Percentiles rank a stretch among this genome's conserved stretches.
Evolutionary conservation across 2,797 vertebrate genomes (phyloP).

Genomic region (Tympanoctomys barrerae): DNA sequence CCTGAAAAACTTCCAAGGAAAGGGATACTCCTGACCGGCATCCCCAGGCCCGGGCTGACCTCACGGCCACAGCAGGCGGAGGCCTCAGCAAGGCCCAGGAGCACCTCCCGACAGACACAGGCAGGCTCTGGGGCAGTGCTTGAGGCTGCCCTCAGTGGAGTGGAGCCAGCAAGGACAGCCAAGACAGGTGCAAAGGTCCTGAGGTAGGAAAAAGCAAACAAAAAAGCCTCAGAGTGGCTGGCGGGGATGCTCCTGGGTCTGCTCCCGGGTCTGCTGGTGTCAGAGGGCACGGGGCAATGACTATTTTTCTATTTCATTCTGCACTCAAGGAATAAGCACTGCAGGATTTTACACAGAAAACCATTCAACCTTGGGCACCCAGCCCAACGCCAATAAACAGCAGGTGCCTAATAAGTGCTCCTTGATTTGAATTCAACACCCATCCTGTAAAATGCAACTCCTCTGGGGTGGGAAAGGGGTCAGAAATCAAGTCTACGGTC

Average conservation of each 20-base stretch:
- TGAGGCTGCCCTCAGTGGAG: not conserved
- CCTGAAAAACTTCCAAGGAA: not conserved
- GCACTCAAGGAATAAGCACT: not conserved
- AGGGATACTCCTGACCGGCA: not conserved
- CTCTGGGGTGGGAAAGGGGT: not conserved
- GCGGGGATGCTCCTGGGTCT: not conserved
- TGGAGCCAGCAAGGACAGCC: not conserved
- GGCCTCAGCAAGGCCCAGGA: not conserved
- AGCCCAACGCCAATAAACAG: constrained; percentile 30
- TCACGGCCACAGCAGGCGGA: not conserved
- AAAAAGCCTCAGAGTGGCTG: not conserved
- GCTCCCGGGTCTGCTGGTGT: not conserved
- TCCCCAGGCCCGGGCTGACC: not conserved
- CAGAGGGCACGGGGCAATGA: not conserved
- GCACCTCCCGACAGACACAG: not conserved
- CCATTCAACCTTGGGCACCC: not conserved
- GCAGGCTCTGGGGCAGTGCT: not conserved
- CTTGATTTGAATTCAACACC: constrained; percentile 23
- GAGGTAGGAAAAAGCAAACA: not conserved
- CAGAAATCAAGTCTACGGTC: not conserved
- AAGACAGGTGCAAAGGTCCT: not conserved
- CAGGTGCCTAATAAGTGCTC: constrained; percentile 1
- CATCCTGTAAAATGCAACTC: constrained; percentile 2
- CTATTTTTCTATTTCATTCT: not conserved
- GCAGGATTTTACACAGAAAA: constrained; percentile 14